Conservation (phyloP, 2,113 vertebrate genomes). For the cattle (Bos taurus) region ARS-UCD2.0 NC_037340.1:59121501-59122000, state of each 20-base stretch:
- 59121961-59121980: not conserved
- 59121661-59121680: too few species aligned
- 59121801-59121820: not conserved
- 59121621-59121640: too few species aligned
- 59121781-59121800: not conserved
- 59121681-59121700: too few species aligned
- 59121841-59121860: not conserved
- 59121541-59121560: too few species aligned
- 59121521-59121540: too few species aligned
- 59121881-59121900: not conserved
- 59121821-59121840: not conserved
- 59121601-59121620: too few species aligned
- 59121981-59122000: not conserved
- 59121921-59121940: not conserved
- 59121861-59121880: not conserved
- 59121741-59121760: not conserved
- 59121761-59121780: not conserved
- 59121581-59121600: too few species aligned
- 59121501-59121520: too few species aligned
- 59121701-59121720: not conserved
- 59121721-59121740: not conserved
- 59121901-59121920: not conserved
- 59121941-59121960: not conserved
- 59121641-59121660: too few species aligned
- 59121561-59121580: too few species aligned